Conservation (phyloP, 2,113 vertebrate species). For the Dasyurus viverrinus region DNA sequence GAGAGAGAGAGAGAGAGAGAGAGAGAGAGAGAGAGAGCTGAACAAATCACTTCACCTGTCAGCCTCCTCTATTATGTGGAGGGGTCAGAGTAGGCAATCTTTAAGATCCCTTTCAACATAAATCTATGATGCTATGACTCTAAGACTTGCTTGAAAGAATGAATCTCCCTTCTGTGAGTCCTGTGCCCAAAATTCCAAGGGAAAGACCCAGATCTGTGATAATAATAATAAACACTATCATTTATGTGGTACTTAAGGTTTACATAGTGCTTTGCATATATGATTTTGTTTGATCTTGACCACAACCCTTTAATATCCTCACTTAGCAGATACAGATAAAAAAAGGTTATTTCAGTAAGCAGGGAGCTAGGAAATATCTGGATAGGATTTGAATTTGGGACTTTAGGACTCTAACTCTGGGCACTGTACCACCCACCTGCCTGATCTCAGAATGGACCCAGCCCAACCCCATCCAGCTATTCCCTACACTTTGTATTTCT, state of each 20-base stretch:
- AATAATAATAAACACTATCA: background rate
- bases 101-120: background rate
- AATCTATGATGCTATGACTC: background rate
- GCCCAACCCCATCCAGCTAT: background rate
- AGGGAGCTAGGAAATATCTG: background rate
- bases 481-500: background rate
- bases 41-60: background rate
- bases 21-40: background rate
- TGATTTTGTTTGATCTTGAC: background rate
- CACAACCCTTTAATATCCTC: background rate
- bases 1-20: no score
- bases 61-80: background rate
- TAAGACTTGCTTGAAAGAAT: background rate
- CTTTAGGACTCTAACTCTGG: background rate
- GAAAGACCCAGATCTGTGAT: background rate
- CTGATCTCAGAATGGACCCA: background rate
- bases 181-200: background rate
- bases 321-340: background rate
- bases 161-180: background rate
- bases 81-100: background rate
- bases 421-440: background rate
- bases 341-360: background rate
- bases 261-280: background rate
- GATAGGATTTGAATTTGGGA: background rate
- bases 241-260: background rate